These are phyloP conservation scores for Onychostoma macrolepis DNA, from an alignment of 2,113 vertebrate species.

Conservation along the genomic window DNA sequence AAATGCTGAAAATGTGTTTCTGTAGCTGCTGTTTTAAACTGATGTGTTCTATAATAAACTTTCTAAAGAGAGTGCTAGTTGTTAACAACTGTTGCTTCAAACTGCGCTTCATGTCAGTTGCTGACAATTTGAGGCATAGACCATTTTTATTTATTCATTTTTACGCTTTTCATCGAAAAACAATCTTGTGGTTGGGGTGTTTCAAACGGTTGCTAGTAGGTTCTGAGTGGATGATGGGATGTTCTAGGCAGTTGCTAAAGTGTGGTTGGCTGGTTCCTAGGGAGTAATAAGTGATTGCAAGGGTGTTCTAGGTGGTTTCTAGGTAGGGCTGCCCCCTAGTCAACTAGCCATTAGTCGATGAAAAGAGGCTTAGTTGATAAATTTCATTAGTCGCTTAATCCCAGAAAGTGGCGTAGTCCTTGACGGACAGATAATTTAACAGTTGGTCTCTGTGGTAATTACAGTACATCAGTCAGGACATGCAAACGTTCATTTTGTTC, in stretches of 20 bases:
- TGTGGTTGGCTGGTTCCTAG: neutral
- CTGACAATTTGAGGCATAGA: neutral
- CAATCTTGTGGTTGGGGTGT: neutral
- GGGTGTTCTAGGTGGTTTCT: neutral
- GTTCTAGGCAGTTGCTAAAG: neutral
- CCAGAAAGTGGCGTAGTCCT: too few species aligned
- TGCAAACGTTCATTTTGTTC: too few species aligned
- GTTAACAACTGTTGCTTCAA: neutral
- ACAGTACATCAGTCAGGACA: too few species aligned
- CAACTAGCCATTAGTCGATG: too few species aligned
- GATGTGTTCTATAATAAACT: conserved; percentile 44
- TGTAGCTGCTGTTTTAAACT: conserved; percentile 41
- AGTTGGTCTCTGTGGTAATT: too few species aligned
- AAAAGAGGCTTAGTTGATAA: too few species aligned
- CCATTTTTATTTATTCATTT: neutral
- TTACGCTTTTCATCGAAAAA: neutral
- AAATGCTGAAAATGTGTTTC: conserved; percentile 26
- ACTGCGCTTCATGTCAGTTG: neutral
- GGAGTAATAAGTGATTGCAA: neutral
- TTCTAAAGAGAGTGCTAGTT: conserved; percentile 2
- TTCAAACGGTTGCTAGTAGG: neutral
- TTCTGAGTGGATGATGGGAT: neutral
- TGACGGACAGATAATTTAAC: too few species aligned
- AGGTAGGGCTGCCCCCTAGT: too few species aligned
- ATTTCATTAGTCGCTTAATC: too few species aligned